These are phyloP conservation scores for Eulemur rubriventer DNA, from an alignment of 2,797 vertebrate genomes.

Conservation along the genomic window DNA sequence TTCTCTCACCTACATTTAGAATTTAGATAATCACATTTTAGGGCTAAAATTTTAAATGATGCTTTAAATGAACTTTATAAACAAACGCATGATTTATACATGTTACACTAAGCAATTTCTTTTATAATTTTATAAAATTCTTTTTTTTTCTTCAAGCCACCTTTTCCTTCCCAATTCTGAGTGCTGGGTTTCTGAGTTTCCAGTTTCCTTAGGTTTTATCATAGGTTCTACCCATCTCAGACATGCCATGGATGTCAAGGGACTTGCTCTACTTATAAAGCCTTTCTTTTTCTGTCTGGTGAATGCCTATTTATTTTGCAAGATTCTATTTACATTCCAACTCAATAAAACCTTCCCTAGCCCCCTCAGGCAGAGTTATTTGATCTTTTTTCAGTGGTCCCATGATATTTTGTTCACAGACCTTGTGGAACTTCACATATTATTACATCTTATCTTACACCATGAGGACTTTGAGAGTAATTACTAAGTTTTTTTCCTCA, in stretches of 20 bases:
- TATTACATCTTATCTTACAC: background rate
- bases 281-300: constrained; percentile 26
- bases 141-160: background rate
- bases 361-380: background rate
- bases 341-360: background rate
- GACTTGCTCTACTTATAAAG: background rate
- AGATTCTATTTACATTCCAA: background rate
- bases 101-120: background rate
- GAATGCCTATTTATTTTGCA: constrained; percentile 13
- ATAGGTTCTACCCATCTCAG: background rate
- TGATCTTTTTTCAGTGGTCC: background rate
- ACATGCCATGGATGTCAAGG: background rate
- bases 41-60: background rate
- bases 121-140: background rate
- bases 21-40: background rate
- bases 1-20: background rate
- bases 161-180: background rate
- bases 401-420: background rate
- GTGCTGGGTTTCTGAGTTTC: background rate
- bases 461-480: background rate
- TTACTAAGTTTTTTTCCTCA: background rate
- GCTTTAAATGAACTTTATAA: background rate
- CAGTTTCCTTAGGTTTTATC: background rate
- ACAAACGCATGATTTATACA: background rate
- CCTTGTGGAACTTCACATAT: background rate